phyloP scores from a whole-genome alignment of 2,797 vertebrate species.

The Todus mexicanus region DNA sequence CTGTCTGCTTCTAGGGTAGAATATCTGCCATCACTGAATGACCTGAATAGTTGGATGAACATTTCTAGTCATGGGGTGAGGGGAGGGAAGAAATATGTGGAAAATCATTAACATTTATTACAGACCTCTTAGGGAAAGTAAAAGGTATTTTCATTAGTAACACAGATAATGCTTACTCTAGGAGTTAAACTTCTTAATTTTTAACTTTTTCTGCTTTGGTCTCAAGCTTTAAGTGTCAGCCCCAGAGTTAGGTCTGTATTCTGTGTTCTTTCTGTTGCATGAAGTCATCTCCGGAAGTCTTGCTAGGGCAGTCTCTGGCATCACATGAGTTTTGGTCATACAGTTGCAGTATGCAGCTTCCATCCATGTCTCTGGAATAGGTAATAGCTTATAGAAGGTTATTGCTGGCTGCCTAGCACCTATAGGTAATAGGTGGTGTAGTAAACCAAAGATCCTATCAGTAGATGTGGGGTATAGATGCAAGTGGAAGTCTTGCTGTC shows the following conservation, averaged over 20 bases:
- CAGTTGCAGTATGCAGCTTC: not conserved
- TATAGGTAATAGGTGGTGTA: not conserved
- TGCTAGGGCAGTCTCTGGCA: not conserved
- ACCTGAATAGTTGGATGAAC: not conserved
- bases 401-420: not conserved
- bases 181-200: not conserved
- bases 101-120: not conserved
- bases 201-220: not conserved
- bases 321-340: not conserved
- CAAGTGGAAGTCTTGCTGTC: not conserved
- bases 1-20: not conserved
- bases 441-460: not conserved
- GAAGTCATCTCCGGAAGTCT: not conserved
- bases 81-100: accelerated
- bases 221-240: not conserved
- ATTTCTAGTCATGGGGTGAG: not conserved
- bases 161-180: not conserved
- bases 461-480: not conserved
- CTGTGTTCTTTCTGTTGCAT: not conserved
- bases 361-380: not conserved
- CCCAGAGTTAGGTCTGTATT: not conserved
- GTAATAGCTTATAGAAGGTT: not conserved
- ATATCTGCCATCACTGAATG: not conserved
- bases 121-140: not conserved
- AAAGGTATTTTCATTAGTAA: not conserved